Conservation (phyloP, 2,113 vertebrate species). For the Xiphophorus hellerii region DNA sequence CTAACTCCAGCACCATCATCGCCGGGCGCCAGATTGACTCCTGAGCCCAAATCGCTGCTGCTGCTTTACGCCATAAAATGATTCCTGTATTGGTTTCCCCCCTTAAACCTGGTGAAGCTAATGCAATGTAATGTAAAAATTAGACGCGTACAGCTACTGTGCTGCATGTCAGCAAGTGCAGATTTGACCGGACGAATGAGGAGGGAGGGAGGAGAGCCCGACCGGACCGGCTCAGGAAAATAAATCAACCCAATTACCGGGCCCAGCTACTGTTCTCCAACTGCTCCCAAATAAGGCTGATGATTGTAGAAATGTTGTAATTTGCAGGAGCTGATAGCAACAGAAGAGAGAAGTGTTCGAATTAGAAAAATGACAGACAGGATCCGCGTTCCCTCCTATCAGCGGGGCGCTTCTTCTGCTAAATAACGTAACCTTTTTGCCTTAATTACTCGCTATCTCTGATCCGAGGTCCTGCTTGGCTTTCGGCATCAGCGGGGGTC, state of each 20-base stretch:
- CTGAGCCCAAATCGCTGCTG: slow-evolving; percentile 79
- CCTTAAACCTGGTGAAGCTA: slow-evolving; percentile 72
- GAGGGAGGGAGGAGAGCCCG: background rate
- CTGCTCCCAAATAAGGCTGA: slow-evolving; percentile 38
- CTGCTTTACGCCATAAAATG: slow-evolving; percentile 78
- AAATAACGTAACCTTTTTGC: slow-evolving; percentile 63
- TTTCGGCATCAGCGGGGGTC: slow-evolving; percentile 25
- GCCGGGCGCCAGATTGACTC: slow-evolving; percentile 78
- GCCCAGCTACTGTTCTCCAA: slow-evolving; percentile 53
- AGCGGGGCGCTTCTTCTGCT: slow-evolving; percentile 14
- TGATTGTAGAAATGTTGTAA: slow-evolving; percentile 67
- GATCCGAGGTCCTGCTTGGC: slow-evolving; percentile 56
- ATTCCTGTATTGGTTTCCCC: slow-evolving; percentile 78
- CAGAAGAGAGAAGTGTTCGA: slow-evolving; percentile 52
- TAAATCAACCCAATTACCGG: slow-evolving; percentile 65
- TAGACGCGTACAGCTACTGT: slow-evolving; percentile 56
- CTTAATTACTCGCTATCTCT: slow-evolving; percentile 70
- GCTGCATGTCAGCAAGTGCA: slow-evolving; percentile 65
- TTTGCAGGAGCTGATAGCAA: slow-evolving; percentile 57
- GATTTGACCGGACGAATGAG: slow-evolving; percentile 44
- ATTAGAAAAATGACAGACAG: slow-evolving; percentile 63
- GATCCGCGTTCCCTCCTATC: slow-evolving; percentile 53
- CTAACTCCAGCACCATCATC: slow-evolving; percentile 78
- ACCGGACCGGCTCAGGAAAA: slow-evolving; percentile 30
- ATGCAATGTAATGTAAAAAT: slow-evolving; percentile 77